phyloP scores from a whole-genome alignment of 2,113 vertebrate genomes.

The Antechinus stuartii region DNA sequence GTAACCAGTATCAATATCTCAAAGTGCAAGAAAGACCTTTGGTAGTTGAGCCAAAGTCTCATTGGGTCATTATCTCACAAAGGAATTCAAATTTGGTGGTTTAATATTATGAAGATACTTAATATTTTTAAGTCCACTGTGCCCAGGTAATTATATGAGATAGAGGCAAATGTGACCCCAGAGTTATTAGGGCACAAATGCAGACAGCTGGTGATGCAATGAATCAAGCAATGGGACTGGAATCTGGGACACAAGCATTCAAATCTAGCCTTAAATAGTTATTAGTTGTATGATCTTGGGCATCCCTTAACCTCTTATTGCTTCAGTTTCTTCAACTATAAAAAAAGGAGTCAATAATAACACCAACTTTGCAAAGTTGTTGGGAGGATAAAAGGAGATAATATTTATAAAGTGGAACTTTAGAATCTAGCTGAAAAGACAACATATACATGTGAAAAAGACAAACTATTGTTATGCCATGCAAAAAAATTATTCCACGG shows the following conservation, averaged over 20 bases:
- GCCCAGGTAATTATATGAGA: neutral
- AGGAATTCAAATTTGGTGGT: neutral
- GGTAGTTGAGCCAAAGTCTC: neutral
- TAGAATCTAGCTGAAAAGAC: constrained; percentile 18
- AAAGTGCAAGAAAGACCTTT: neutral
- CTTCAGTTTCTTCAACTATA: neutral
- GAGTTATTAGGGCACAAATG: neutral
- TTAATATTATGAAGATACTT: neutral
- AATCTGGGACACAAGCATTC: neutral
- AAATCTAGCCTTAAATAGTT: neutral
- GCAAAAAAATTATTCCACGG: neutral
- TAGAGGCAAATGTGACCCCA: neutral
- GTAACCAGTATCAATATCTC: neutral
- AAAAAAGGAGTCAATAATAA: neutral
- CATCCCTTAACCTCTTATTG: neutral
- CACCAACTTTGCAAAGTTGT: neutral
- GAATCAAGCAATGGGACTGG: neutral
- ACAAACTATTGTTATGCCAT: neutral
- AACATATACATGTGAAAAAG: constrained; percentile 18
- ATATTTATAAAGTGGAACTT: constrained; percentile 24
- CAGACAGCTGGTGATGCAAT: neutral
- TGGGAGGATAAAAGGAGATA: neutral
- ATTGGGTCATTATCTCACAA: neutral
- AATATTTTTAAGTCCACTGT: neutral
- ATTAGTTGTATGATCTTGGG: neutral